phyloP scores from a whole-genome alignment of 1,140 invertebrate species.

The Psilanteris sp. region DNA sequence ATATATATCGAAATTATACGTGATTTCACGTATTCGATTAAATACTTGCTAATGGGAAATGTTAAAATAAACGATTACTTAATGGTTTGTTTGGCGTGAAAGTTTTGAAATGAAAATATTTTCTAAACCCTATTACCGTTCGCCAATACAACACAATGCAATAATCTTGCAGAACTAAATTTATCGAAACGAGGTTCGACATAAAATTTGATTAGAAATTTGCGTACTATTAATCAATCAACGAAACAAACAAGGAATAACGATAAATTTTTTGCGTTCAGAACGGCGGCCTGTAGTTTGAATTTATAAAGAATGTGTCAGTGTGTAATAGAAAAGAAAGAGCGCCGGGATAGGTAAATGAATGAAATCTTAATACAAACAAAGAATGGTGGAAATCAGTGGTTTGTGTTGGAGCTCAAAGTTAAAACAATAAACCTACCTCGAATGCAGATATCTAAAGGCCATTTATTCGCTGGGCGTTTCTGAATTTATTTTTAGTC shows the following conservation, averaged over 20 bases:
- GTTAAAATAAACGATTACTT: no score
- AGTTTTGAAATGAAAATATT: no score
- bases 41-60: no score
- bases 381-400: slow-evolving; percentile 51
- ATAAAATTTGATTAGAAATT: no score
- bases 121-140: no score
- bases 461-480: slow-evolving; percentile 65
- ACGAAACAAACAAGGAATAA: neutral
- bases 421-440: slow-evolving; percentile 73
- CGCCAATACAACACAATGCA: no score
- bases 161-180: no score
- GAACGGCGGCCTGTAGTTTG: slow-evolving; percentile 7
- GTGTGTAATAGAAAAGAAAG: slow-evolving; percentile 24
- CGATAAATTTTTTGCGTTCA: neutral
- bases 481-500: slow-evolving; percentile 62
- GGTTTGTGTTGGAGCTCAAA: slow-evolving; percentile 64
- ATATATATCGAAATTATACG: no score
- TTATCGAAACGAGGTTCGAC: no score
- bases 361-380: slow-evolving; percentile 69
- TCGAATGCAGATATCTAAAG: slow-evolving; percentile 67
- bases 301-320: slow-evolving; percentile 10
- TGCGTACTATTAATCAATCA: neutral
- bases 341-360: slow-evolving; percentile 33
- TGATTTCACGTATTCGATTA: no score
- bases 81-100: no score